Evolutionary conservation across 2,797 vertebrate species (phyloP).

Genomic region (Rhodeus uyekii): DNA sequence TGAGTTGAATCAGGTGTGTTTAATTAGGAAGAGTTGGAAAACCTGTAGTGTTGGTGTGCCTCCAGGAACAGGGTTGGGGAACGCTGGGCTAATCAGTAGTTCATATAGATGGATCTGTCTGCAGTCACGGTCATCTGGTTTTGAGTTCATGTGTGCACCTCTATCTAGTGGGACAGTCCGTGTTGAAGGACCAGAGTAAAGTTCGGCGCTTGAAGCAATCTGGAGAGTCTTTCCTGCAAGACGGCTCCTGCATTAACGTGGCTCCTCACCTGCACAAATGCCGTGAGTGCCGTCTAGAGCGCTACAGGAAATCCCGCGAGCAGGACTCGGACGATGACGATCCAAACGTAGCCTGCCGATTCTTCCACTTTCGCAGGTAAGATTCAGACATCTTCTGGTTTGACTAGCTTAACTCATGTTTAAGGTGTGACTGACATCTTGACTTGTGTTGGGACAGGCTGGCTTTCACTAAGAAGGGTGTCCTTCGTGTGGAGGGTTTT

Average conservation of each 20-base stretch:
- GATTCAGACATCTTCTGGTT: not conserved
- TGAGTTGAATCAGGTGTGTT: too few relatives aligned
- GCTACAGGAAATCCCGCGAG: conserved; percentile 95
- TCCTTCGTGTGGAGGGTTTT: conserved; percentile 96
- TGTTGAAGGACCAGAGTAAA: conserved; percentile 95
- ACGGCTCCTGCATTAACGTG: conserved; percentile 98
- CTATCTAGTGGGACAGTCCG: conserved; percentile 89
- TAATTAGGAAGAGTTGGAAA: too few relatives aligned
- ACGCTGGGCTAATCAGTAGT: not conserved
- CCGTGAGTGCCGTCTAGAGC: conserved; percentile 94
- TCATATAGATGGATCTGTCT: not conserved
- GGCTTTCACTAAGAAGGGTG: conserved; percentile 95
- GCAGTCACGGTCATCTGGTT: not conserved
- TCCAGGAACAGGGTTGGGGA: too few relatives aligned
- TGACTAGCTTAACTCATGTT: not conserved
- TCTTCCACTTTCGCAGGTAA: conserved; percentile 98
- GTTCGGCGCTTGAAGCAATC: conserved; percentile 97
- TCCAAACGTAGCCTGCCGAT: conserved; percentile 97
- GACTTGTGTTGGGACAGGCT: conserved; percentile 73
- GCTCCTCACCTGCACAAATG: conserved; percentile 99
- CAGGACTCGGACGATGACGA: conserved; percentile 95
- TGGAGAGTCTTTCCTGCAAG: conserved; percentile 97
- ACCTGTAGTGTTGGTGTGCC: too few relatives aligned
- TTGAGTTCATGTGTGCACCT: conserved; percentile 1
- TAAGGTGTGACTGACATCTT: not conserved